These are phyloP conservation scores for Synergus umbraculus DNA, from an alignment of 2,888 invertebrate species.

Conservation along the genomic window DNA sequence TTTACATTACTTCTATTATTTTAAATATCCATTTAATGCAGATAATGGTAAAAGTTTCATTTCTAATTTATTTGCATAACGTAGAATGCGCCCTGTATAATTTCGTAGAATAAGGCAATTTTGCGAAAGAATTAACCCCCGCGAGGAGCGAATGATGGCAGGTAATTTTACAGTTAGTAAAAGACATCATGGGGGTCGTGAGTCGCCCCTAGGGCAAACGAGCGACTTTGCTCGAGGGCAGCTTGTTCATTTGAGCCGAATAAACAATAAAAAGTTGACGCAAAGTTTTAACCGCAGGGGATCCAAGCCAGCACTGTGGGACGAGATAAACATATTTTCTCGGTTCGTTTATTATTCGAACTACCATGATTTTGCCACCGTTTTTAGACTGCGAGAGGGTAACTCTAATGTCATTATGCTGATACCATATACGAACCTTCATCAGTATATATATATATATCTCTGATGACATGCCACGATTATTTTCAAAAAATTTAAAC, in stretches of 20 bases:
- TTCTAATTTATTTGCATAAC: neutral
- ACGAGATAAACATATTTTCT: slow-evolving; percentile 65
- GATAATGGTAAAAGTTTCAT: neutral
- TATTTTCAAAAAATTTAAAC: neutral
- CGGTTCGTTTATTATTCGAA: slow-evolving; percentile 73
- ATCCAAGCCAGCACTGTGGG: slow-evolving; percentile 42
- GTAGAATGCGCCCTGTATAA: neutral
- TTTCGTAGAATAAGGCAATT: slow-evolving; percentile 19
- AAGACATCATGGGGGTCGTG: slow-evolving; percentile 60
- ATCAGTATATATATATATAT: neutral
- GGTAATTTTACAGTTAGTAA: slow-evolving; percentile 64
- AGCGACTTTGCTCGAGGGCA: slow-evolving; percentile 57
- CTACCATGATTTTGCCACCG: slow-evolving; percentile 51
- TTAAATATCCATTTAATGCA: neutral
- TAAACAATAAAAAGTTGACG: slow-evolving; percentile 66
- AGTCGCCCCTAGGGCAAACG: slow-evolving; percentile 61
- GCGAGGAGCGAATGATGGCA: slow-evolving; percentile 52
- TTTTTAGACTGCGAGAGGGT: slow-evolving; percentile 4
- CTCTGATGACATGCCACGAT: neutral
- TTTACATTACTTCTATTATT: neutral
- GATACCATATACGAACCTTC: neutral
- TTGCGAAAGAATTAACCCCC: slow-evolving; percentile 48
- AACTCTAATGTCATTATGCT: slow-evolving; percentile 26
- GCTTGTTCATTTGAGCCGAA: slow-evolving; percentile 60
- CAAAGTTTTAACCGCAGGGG: slow-evolving; percentile 59